A percentile compares a stretch with the other conserved stretches of the same genome.
Evolutionary conservation across 2,888 invertebrate genomes (phyloP).

Genomic region (Ferdinandea cuprea): DNA sequence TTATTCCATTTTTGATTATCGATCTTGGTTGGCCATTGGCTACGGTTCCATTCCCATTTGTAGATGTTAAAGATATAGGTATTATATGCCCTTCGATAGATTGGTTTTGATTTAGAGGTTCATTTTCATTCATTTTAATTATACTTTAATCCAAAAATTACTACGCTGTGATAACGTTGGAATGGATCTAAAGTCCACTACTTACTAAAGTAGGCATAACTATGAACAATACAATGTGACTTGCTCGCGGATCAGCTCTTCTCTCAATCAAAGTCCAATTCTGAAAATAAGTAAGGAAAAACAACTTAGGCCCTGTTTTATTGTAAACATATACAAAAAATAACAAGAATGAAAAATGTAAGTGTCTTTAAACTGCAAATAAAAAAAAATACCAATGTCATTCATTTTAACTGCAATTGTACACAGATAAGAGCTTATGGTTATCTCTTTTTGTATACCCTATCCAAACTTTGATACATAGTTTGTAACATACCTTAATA

Average conservation of each 20-base stretch:
- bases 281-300: conserved; percentile 28
- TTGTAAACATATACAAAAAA: not conserved
- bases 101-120: conserved; percentile 78
- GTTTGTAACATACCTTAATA: too few species aligned
- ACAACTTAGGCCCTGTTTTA: not conserved
- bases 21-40: conserved; percentile 47
- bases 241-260: not conserved
- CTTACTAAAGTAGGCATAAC: conserved; percentile 8
- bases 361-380: too few species aligned
- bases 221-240: conserved; percentile 1
- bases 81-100: conserved; percentile 78
- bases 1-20: conserved; percentile 52
- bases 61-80: conserved; percentile 67
- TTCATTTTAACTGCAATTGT: conserved; percentile 11
- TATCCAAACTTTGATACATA: too few species aligned
- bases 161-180: not conserved
- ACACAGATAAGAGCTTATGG: conserved; percentile 16
- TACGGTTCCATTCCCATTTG: conserved; percentile 40
- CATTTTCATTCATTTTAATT: conserved; percentile 78
- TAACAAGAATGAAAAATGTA: too few species aligned
- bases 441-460: conserved; percentile 16
- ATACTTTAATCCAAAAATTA: not conserved
- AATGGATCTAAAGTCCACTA: not conserved
- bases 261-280: conserved; percentile 20
- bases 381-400: not conserved